A percentile compares a stretch with the other conserved stretches of the same genome.
These are phyloP conservation scores for Caradrina kadenii DNA, from an alignment of 2,888 invertebrate species.

Conservation along the genomic window DNA sequence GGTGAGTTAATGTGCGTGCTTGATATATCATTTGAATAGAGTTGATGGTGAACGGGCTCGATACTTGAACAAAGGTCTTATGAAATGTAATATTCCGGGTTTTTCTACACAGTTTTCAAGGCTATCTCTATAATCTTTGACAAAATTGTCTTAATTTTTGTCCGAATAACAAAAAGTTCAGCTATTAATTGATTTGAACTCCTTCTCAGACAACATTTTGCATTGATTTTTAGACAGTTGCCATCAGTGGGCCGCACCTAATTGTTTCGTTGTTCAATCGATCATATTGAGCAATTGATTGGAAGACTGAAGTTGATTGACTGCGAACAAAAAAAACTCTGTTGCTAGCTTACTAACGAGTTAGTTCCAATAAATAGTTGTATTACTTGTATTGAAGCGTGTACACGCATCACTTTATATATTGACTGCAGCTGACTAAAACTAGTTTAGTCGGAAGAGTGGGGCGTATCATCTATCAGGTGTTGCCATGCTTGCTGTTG, in stretches of 20 bases:
- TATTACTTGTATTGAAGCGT: slow-evolving; percentile 30
- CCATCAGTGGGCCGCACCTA: slow-evolving; percentile 26
- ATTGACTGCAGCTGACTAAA: slow-evolving; percentile 6
- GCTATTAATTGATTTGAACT: slow-evolving; percentile 30
- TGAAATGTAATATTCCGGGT: background rate
- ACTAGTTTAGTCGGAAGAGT: slow-evolving; percentile 28
- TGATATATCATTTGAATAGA: slow-evolving; percentile 3
- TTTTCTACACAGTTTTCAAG: slow-evolving; percentile 20
- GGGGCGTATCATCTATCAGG: slow-evolving; percentile 7
- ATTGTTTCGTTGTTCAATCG: slow-evolving; percentile 56
- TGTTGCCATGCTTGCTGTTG: slow-evolving; percentile 5
- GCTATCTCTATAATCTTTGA: slow-evolving; percentile 3
- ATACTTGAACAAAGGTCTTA: background rate
- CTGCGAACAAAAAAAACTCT: slow-evolving; percentile 35
- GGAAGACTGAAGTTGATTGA: slow-evolving; percentile 45
- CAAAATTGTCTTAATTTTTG: background rate
- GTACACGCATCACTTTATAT: slow-evolving; percentile 7
- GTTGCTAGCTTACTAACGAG: slow-evolving; percentile 37
- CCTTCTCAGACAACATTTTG: slow-evolving; percentile 19
- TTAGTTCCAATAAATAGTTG: slow-evolving; percentile 18
- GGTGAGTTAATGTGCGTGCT: slow-evolving; percentile 3
- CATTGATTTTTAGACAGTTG: slow-evolving; percentile 42
- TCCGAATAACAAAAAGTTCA: slow-evolving; percentile 8
- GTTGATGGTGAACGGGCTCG: slow-evolving; percentile 1
- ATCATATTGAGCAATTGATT: slow-evolving; percentile 54